Evolutionary conservation across 2,888 invertebrate species (phyloP), one percentile per base, ranked within the genome.

Genomic region (Teinopalpus imperialis): DNA sequence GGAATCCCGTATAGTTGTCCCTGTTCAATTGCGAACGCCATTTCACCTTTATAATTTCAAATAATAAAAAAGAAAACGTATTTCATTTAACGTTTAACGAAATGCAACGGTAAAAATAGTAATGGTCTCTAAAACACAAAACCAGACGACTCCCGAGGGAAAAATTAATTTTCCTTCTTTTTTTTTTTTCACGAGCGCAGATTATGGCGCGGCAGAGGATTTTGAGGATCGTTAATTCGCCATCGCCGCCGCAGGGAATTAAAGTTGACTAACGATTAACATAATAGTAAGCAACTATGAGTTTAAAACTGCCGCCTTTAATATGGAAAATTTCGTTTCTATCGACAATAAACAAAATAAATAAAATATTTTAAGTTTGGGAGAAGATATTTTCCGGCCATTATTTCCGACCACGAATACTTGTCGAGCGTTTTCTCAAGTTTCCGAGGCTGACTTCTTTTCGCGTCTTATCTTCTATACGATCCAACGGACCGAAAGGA

Each of bases 181-280:
- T 40, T 46, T 29, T 40, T 34, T 10, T 8, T 5, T 21, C 20
- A 29, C 40, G 21, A 34, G 34, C 29, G 24, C 40, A 29, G 45
- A 40, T 46, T 34, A 46, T 29, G 40, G 45, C 23, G 20, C 40
- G 34, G 27, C 32, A 39, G 32, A 32, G 37, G 13, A 44, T 45
- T 45, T 45, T 32, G 32, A 39, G 44, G 44, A 37, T 45, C 44
- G 44, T 45, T 45, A 39, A 45, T 39, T 39, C 32, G 26, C 31
- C 26, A 37, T 32, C 44, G 21, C 39, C 37, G 39, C 44, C 23
- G 37, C 29, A n/a, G 31, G 37, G 44, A 31, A 31, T 43, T 43
- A 27, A 32, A 37, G 9, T 31, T 26, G 18, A 37, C 37, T 31
- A 37, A 44, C 44, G 31, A 44, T 44, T 37, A 37, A 31, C 37